These are phyloP conservation scores for Rhadina sibilatrix DNA, from an alignment of 2,113 vertebrate species.

Conservation along the genomic window DNA sequence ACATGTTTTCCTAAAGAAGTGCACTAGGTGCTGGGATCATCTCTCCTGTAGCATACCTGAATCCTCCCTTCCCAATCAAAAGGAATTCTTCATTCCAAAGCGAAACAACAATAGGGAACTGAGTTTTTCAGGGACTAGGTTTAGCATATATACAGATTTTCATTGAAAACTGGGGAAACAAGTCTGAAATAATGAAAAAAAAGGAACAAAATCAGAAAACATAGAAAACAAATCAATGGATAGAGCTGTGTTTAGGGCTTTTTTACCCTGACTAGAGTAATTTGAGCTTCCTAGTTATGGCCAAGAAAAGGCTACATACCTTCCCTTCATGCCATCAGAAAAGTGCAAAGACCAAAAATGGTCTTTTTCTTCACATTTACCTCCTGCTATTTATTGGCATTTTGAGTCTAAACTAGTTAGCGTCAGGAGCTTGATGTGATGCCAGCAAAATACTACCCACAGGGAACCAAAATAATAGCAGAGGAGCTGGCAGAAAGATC, in stretches of 20 bases:
- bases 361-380: neutral
- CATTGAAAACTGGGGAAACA: neutral
- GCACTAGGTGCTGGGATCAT: neutral
- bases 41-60: neutral
- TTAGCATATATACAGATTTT: neutral
- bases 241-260: neutral
- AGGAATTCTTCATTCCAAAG: neutral
- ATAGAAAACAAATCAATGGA: neutral
- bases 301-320: neutral
- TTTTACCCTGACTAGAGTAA: accelerated
- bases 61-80: neutral
- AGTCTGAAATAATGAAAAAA: neutral
- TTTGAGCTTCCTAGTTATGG: neutral
- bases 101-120: neutral
- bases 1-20: neutral
- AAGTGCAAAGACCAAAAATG: neutral
- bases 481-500: neutral
- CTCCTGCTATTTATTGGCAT: neutral
- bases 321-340: neutral
- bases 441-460: neutral
- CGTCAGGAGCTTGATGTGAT: neutral
- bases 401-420: neutral
- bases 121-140: neutral
- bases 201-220: neutral
- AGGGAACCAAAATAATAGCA: constrained; percentile 12